phyloP scores from a whole-genome alignment of 2,113 vertebrate species.

The Catharus bicknelli region DNA sequence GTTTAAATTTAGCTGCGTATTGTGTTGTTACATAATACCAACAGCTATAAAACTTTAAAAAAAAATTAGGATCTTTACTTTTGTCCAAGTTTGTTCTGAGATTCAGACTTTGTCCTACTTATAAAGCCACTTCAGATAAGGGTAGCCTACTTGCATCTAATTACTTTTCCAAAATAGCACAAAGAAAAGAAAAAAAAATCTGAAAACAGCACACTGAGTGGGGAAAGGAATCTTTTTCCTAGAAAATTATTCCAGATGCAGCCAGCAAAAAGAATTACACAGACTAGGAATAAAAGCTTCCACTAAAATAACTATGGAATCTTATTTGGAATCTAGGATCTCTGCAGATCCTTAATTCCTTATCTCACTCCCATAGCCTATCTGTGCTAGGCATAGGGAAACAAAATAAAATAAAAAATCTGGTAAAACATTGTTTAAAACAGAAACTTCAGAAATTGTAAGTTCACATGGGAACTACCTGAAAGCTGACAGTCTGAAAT shows the following conservation, averaged over 20 bases:
- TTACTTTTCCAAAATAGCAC: constrained; percentile 55
- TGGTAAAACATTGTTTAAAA: not conserved
- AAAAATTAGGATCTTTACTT: not conserved
- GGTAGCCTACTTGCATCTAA: constrained; percentile 68
- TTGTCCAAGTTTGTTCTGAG: constrained; percentile 15
- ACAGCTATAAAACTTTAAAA: not conserved
- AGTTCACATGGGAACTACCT: not conserved
- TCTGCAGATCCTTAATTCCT: not conserved
- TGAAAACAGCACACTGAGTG: not conserved
- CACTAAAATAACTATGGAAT: not conserved
- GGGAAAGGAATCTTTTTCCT: constrained; percentile 25
- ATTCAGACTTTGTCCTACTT: constrained; percentile 65
- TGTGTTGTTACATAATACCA: constrained; percentile 7
- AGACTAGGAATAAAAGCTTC: not conserved
- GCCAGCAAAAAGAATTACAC: not conserved
- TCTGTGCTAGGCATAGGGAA: not conserved
- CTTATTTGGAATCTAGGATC: not conserved
- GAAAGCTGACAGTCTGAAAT: not conserved
- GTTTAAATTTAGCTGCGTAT: constrained; percentile 5
- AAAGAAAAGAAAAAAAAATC: not conserved
- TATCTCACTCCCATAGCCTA: not conserved
- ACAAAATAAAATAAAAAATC: not conserved
- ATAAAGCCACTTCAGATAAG: constrained; percentile 43
- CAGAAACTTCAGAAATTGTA: not conserved
- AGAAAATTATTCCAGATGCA: constrained; percentile 28